phyloP scores from a whole-genome alignment of 2,113 vertebrate genomes.

The Hemiscyllium ocellatum region DNA sequence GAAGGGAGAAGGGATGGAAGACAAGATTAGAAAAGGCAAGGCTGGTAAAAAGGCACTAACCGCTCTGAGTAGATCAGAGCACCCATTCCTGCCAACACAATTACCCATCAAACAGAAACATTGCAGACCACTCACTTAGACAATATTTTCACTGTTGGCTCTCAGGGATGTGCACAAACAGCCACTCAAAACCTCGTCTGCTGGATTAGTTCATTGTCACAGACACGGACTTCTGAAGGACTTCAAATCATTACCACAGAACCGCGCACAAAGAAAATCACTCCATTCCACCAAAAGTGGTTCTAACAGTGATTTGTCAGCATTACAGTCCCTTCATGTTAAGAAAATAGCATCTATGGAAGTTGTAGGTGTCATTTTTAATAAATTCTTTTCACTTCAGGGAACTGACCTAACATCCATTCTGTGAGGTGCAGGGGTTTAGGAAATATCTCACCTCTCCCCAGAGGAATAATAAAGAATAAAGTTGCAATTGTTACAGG shows the following conservation, averaged over 20 bases:
- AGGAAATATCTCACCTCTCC: neutral
- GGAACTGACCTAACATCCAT: neutral
- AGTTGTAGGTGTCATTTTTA: neutral
- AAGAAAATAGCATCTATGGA: conserved; percentile 19
- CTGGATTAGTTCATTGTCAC: conserved; percentile 30
- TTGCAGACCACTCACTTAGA: neutral
- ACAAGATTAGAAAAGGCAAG: conserved; percentile 15
- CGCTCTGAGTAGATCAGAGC: conserved; percentile 6
- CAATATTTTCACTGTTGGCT: conserved; percentile 11
- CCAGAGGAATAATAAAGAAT: neutral
- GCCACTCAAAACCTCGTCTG: neutral
- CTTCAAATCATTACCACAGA: conserved; percentile 2
- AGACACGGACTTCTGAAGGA: neutral
- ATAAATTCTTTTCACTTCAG: conserved; percentile 14
- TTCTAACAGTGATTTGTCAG: conserved; percentile 4
- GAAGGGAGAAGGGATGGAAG: neutral
- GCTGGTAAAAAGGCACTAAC: conserved; percentile 30
- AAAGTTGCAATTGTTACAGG: neutral
- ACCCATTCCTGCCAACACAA: conserved; percentile 26
- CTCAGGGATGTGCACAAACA: neutral
- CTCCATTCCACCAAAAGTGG: conserved; percentile 1
- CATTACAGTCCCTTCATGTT: neutral
- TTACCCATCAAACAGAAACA: neutral
- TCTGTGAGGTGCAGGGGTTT: neutral
- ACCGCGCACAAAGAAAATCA: conserved; percentile 16